Percentiles rank a stretch among this genome's conserved stretches.
These are phyloP conservation scores for Antedon mediterranea DNA, from an alignment of 53 echinoderm and acorn worm genomes.

Conservation along the genomic window DNA sequence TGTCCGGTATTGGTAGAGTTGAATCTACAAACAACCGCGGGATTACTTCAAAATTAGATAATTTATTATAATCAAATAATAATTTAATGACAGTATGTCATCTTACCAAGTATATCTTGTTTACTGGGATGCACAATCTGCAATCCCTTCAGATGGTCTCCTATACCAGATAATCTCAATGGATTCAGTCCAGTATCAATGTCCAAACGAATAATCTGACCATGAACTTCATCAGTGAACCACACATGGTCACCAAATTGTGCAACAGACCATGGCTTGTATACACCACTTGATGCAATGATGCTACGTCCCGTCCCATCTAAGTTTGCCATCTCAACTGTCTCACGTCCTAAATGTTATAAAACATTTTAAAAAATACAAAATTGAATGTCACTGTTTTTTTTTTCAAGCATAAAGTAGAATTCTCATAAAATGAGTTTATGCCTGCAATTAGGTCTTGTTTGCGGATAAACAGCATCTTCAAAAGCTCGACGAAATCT, in stretches of 20 bases:
- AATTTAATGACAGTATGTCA: too few species aligned
- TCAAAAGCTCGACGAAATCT: too few species aligned
- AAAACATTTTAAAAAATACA: neutral
- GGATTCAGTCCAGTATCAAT: constrained; percentile 23
- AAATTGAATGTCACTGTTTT: neutral
- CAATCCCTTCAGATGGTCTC: constrained; percentile 35
- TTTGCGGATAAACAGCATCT: too few species aligned
- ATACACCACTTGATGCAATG: constrained; percentile 7
- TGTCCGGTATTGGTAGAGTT: too few species aligned
- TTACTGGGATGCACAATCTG: constrained; percentile 41
- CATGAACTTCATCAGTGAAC: constrained; percentile 56
- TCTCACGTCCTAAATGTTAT: constrained; percentile 10
- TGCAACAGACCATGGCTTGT: constrained; percentile 61
- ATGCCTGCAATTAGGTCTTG: too few species aligned
- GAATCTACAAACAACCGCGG: too few species aligned
- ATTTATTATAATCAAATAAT: too few species aligned
- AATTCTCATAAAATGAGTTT: too few species aligned
- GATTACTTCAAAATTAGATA: too few species aligned
- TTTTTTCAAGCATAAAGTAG: too few species aligned
- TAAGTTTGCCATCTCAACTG: constrained; percentile 33
- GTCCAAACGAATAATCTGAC: constrained; percentile 53
- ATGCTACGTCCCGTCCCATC: constrained; percentile 38
- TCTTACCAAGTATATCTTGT: constrained; percentile 1
- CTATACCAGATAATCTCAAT: constrained; percentile 40
- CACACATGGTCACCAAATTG: constrained; percentile 49